Evolutionary conservation across 2,113 vertebrate species (phyloP).

Genomic region (Elephantulus edwardii): DNA sequence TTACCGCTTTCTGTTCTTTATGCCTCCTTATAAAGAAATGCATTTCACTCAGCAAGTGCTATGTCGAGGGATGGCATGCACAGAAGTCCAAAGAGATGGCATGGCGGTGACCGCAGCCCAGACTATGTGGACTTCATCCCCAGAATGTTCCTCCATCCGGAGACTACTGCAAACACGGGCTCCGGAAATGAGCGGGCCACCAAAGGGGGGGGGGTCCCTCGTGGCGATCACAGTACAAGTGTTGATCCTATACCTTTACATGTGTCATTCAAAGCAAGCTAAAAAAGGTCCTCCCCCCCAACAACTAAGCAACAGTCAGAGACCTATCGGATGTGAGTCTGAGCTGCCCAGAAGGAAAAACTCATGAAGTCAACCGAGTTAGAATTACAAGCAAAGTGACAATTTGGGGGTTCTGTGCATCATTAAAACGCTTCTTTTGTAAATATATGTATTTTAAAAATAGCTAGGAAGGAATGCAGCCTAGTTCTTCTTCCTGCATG

Average conservation of each 20-base stretch:
- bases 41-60: not conserved
- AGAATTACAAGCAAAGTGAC: constrained; percentile 45
- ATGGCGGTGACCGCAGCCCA: not conserved
- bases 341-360: constrained; percentile 7
- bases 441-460: constrained; percentile 49
- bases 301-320: not conserved
- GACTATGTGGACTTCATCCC: not conserved
- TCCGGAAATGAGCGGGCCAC: not conserved
- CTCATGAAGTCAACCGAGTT: constrained; percentile 31
- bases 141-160: not conserved
- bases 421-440: constrained; percentile 32
- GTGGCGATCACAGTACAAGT: not conserved
- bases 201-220: too few species aligned
- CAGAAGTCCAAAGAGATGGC: not conserved
- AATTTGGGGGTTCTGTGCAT: constrained; percentile 11
- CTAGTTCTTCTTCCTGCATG: not conserved
- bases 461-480: constrained; percentile 6
- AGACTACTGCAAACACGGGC: not conserved
- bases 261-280: constrained; percentile 9
- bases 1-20: not conserved
- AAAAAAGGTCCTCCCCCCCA: not conserved
- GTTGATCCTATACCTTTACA: not conserved
- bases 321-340: not conserved
- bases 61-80: not conserved
- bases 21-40: not conserved